Base-by-base conservation (phyloP, 1,140 invertebrate genomes). In the Berghia stephanieae region DNA sequence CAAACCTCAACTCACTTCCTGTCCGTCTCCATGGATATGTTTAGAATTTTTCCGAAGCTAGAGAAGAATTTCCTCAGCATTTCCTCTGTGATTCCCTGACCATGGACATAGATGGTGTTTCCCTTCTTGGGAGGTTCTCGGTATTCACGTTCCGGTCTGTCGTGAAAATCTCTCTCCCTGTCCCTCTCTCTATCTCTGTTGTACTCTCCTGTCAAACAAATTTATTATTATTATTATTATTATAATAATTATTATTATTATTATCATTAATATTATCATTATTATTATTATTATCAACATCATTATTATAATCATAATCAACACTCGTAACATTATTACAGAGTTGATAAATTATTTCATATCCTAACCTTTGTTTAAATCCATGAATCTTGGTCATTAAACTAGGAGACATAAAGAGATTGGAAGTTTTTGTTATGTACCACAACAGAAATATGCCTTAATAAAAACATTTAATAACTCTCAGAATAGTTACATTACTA, bases 21-120 rank as follows among this genome's bases (percentile, higher is more conserved):
- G 80, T 96, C 95, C 81, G 93, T 92, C 90, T 97, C 95, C 94
- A 96, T 95, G 0, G 93, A 94, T n/a, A 96, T 93, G 89, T 96
- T 96, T 0, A 96, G 91, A 82, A 96, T 95, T 79, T 92, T 93
- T 44, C 95, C 95, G 89, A 93, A 94, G 38, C 92, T 92, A 63
- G 92, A 91, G 85, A 96, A 96, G 52, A 93, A 93, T 85, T 94
- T 95, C 85, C 93, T 93, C 0, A 96, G 88, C 79, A 95, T 93
- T 60, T 95, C 94, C 86, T 96, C 94, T 0, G 93, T 94, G 57
- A 96, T 93, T 80, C 94, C 94, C 80, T 93, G 93, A 3, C 95
- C 95, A 69, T 92, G 84, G 0, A 97, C 94, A 90, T 95, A 96
- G 81, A 97, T 94, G 0, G 95, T 96, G 83, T 96, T 94, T 3